Evolutionary conservation across 1,140 invertebrate species (phyloP), one percentile per base, ranked within the genome.

Genomic region (Sipha flava): DNA sequence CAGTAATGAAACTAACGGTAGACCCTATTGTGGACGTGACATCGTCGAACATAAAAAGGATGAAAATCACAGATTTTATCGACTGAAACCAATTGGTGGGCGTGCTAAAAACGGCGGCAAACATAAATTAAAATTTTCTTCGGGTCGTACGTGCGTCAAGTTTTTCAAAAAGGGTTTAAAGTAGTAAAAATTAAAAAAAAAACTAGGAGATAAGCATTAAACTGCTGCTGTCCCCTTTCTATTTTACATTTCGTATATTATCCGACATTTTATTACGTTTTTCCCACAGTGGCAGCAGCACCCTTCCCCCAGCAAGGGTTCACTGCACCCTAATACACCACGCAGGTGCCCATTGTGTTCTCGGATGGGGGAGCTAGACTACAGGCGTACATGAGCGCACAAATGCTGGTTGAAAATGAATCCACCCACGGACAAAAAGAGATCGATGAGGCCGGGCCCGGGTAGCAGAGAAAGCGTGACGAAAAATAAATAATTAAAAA

Each of bases 251-350:
- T 12, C 40, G 9, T 12, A 59, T 16, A n/a, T 62, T 59, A 62
- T 62, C 21, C n/a, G 43, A 54, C 29, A 40, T 73, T 59, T 72
- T 75, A 75, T 75, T 75, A 75, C 49, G 7, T 75, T 75, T 75
- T 75, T 75, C 72, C 72, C 72, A 75, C 72, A 75, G 49, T 75
- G 21, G n/a, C 72, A n/a, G 16, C 21, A 4, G 26, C 47, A 57
- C 47, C 72, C 72, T 54, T 23, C 18, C 7, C 62, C 59, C 26
- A 10, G 7, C 68, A 26, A 72, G 49, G 72, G 72, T 75, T 75
- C 72, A 75, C 72, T 75, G 72, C 72, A 75, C 72, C 72, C 72
- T 18, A 52, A 52, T 12, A 10, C 29, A 12, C 70, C 18, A 21
- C 29, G 72, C 72, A 75, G 72, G 72, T 75, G 72, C 47, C 68